These are phyloP conservation scores for Chamaedrilus cognettii DNA, from an alignment of 2,888 invertebrate genomes.

Conservation along the genomic window DNA sequence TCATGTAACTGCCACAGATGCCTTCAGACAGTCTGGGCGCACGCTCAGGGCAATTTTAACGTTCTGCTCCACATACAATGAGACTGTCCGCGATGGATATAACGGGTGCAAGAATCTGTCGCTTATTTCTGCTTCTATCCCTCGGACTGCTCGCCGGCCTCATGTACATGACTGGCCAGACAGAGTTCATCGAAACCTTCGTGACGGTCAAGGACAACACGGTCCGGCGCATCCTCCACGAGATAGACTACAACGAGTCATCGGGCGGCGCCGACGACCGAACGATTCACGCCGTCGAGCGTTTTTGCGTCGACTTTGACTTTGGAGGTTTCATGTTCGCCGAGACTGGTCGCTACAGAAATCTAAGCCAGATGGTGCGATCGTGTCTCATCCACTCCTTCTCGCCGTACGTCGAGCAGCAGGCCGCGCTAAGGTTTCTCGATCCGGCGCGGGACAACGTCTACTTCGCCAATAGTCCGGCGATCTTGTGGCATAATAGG, in stretches of 20 bases:
- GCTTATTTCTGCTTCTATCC: not conserved
- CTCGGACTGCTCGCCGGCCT: not conserved
- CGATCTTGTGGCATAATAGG: conserved; percentile 37
- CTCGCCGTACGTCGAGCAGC: conserved; percentile 40
- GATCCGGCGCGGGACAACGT: conserved; percentile 39
- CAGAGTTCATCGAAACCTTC: not conserved
- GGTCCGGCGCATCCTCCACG: not conserved
- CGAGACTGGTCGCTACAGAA: conserved; percentile 26
- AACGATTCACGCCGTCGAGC: conserved; percentile 18
- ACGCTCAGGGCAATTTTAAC: too few relatives aligned
- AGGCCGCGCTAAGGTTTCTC: conserved; percentile 37
- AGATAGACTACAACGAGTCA: not conserved
- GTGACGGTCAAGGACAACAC: not conserved
- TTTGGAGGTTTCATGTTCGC: conserved; percentile 36
- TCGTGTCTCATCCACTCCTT: conserved; percentile 39
- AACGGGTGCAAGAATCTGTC: not conserved
- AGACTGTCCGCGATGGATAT: conserved; percentile 4
- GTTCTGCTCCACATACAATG: too few relatives aligned
- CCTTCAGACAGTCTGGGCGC: too few relatives aligned
- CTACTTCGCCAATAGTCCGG: conserved; percentile 43
- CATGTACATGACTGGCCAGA: not conserved
- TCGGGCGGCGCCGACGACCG: not conserved
- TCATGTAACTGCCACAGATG: too few relatives aligned
- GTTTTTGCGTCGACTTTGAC: conserved; percentile 21
- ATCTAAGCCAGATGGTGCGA: conserved; percentile 18